Base-by-base conservation (phyloP, 2,888 invertebrate species). In the Matsumyia berberina region DNA sequence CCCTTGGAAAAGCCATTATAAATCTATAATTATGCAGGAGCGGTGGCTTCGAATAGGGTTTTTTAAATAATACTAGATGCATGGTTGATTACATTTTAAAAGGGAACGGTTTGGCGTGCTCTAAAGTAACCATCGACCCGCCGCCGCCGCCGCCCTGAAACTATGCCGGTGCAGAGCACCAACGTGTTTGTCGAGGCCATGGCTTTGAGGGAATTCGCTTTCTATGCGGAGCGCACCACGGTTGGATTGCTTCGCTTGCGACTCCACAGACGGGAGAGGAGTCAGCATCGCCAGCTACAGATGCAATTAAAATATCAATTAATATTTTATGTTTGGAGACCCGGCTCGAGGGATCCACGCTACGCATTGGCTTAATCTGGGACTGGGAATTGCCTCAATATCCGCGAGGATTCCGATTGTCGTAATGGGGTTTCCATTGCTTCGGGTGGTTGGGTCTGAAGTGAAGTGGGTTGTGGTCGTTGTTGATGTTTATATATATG, bases 11-110 rank as follows among this genome's bases (percentile, higher is more conserved):
- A 80, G 60, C 60, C 74, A 80, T 85, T 85, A 85, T 85, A 74
- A 85, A 80, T 80, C 85, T 80, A 80, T 85, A 85, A 85, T 85
- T 85, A 80, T 85, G 80, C 79, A 80, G 44, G 39, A 76, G 85
- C 53, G 74, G 49, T 70, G 69, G 62, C 55, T 85, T 58, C 79
- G 39, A 79, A 79, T 85, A 39, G 78, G 73, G 60, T 67, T 62
- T 69, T 31, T 60, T 49, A 64, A 66, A 85, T 85, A 85, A 85
- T 76, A 70, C 85, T 70, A 85, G 80, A 85, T 85, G 85, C 80
- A 85, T 85, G 85, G 85, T 85, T 85, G 80, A 85, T 85, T 85
- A 85, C 80, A 70, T 85, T 85, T 80, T 76, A 70, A 85, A 85
- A 80, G 74, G 80, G 58, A 69, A 64, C 60, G 62, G 73, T 78